Conservation (phyloP, 2,888 invertebrate species). For the Encarsia formosa region DNA sequence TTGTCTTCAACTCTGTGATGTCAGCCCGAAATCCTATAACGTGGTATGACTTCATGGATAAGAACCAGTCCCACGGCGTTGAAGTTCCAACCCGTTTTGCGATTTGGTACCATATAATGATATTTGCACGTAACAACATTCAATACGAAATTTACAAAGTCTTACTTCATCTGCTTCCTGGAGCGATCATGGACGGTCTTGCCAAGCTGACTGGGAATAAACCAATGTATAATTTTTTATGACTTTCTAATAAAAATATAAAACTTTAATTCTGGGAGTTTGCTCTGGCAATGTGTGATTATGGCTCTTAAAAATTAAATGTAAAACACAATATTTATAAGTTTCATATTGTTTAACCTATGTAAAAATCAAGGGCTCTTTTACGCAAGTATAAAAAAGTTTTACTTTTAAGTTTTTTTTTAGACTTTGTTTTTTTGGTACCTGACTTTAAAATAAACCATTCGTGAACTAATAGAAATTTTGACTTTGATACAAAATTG, state of each 20-base stretch:
- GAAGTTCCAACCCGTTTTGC: slow-evolving; percentile 57
- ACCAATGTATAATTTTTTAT: slow-evolving; percentile 52
- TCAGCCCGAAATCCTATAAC: slow-evolving; percentile 75
- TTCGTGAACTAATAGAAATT: too few relatives aligned
- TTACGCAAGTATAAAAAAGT: neutral
- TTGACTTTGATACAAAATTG: too few relatives aligned
- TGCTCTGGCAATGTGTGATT: too few relatives aligned
- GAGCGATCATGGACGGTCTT: slow-evolving; percentile 56
- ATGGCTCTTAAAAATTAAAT: too few relatives aligned
- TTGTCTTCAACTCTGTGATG: slow-evolving; percentile 82
- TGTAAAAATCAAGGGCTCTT: neutral
- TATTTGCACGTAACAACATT: slow-evolving; percentile 56
- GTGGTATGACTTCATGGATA: slow-evolving; percentile 65
- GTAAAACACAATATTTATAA: too few relatives aligned
- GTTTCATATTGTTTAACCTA: too few relatives aligned
- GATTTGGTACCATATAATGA: slow-evolving; percentile 65
- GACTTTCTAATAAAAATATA: neutral
- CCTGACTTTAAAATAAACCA: too few relatives aligned
- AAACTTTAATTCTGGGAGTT: too few relatives aligned
- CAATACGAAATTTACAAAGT: slow-evolving; percentile 55
- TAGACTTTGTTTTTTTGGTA: too few relatives aligned
- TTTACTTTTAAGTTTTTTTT: neutral
- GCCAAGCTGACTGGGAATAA: slow-evolving; percentile 56
- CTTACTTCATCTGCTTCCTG: slow-evolving; percentile 60
- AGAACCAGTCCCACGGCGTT: slow-evolving; percentile 54